Evolutionary conservation across 2,113 vertebrate species (phyloP).

Genomic region (Himantopus leucocephalus): DNA sequence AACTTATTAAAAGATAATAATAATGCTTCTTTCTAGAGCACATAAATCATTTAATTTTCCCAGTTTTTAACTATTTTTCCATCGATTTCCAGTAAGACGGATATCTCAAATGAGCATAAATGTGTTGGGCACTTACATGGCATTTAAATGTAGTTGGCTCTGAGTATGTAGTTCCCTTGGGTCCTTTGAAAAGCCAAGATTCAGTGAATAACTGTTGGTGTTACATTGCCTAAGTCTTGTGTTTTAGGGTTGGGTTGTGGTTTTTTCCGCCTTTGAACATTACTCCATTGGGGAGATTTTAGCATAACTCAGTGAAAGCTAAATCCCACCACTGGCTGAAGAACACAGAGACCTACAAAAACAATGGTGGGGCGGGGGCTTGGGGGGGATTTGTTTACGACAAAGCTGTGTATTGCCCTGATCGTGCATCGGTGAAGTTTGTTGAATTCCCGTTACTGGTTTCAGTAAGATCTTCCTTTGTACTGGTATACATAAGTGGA

Average conservation of each 20-base stretch:
- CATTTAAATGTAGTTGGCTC: conserved; percentile 19
- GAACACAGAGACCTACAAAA: not conserved
- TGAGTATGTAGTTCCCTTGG: not conserved
- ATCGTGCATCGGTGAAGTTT: not conserved
- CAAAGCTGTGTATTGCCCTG: not conserved
- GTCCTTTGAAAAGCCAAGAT: conserved; percentile 42
- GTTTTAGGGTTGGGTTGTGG: not conserved
- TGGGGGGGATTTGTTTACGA: not conserved
- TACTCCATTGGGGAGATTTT: not conserved
- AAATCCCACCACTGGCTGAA: not conserved
- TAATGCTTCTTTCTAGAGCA: not conserved
- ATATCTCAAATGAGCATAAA: not conserved
- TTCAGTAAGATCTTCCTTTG: not conserved
- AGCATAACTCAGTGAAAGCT: not conserved
- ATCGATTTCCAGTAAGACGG: not conserved
- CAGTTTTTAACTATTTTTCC: not conserved
- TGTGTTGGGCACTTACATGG: not conserved
- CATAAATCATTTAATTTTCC: not conserved
- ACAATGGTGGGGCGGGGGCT: not conserved
- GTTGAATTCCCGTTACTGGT: not conserved
- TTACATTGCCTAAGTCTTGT: conserved; percentile 25
- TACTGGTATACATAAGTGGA: not conserved
- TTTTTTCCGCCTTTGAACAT: not conserved
- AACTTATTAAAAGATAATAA: not conserved
- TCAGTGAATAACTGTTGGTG: not conserved